A percentile compares a stretch with the other conserved stretches of the same genome.
Evolutionary conservation across 2,888 invertebrate genomes (phyloP).

Genomic region (Zygogramma bicolorata): DNA sequence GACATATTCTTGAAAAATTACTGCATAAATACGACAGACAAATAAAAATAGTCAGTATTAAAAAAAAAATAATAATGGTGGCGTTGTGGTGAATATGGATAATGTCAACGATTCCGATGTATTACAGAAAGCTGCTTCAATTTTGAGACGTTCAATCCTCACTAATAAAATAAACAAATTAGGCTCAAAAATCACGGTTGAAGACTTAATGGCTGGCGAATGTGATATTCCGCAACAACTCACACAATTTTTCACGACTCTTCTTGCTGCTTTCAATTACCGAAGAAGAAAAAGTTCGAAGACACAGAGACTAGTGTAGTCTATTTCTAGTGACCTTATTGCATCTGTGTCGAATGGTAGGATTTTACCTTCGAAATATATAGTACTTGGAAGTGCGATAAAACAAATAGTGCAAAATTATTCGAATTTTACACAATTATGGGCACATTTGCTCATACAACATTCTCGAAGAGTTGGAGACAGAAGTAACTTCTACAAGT

Average conservation of each 20-base stretch:
- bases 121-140: background rate
- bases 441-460: constrained; percentile 50
- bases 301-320: background rate
- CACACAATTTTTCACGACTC: background rate
- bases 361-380: constrained; percentile 52
- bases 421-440: constrained; percentile 49
- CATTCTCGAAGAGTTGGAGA: constrained; percentile 50
- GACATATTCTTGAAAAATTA: background rate
- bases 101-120: background rate
- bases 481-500: constrained; percentile 45
- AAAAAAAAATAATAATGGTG: background rate
- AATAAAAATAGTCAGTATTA: too few species aligned
- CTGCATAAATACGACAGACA: too few species aligned
- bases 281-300: background rate
- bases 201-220: background rate
- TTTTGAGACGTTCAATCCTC: background rate
- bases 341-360: constrained; percentile 40
- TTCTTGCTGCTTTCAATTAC: background rate
- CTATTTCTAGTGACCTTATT: constrained; percentile 43
- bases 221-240: background rate
- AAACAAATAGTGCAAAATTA: constrained; percentile 40
- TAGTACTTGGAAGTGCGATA: constrained; percentile 49
- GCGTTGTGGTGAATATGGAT: background rate
- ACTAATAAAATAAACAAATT: background rate
- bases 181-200: background rate